Conservation (phyloP, 2,797 vertebrate genomes). For the Xiphorhynchus erythropygius region DNA sequence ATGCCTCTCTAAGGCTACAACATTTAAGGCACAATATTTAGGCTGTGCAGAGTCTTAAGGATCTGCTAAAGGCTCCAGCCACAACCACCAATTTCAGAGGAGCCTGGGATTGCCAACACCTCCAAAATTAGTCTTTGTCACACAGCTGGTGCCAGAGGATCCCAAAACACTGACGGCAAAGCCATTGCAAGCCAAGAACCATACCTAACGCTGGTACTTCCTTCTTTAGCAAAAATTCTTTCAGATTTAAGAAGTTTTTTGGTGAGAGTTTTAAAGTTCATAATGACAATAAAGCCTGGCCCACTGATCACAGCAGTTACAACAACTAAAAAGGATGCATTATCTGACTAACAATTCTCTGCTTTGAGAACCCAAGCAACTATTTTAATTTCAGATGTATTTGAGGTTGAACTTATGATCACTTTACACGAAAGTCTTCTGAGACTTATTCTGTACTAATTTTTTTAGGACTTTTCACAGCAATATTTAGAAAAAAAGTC, state of each 20-base stretch:
- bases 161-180: background rate
- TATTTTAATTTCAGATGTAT: background rate
- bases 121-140: background rate
- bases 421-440: background rate
- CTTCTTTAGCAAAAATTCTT: background rate
- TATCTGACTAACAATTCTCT: background rate
- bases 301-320: background rate
- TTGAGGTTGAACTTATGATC: background rate
- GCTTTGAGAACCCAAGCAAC: rapidly evolving
- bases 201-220: background rate
- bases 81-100: background rate
- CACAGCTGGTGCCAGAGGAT: background rate
- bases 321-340: background rate
- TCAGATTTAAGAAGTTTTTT: background rate
- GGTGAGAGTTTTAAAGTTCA: background rate
- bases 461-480: background rate
- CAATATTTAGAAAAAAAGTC: background rate
- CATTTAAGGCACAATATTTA: background rate
- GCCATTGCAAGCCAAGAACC: background rate
- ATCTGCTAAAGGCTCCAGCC: background rate
- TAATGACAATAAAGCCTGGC: background rate
- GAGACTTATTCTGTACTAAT: background rate
- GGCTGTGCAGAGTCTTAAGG: too few species aligned
- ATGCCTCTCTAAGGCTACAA: background rate
- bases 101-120: rapidly evolving